phyloP scores from a whole-genome alignment of 2,888 invertebrate species.

The Proisotoma minuta region DNA sequence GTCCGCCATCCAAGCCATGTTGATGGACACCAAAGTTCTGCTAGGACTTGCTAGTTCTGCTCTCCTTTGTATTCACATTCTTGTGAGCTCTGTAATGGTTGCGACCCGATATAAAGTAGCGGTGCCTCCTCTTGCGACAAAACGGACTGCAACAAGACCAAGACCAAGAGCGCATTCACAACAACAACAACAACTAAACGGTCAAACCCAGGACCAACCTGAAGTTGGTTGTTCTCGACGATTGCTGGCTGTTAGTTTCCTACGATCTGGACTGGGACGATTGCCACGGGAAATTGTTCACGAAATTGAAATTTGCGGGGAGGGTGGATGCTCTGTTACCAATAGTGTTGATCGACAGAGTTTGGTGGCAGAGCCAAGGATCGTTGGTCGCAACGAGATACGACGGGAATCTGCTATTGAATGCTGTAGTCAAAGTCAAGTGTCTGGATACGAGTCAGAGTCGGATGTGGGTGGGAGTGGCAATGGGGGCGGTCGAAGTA shows the following conservation, averaged over 20 bases:
- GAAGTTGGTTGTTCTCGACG: no score
- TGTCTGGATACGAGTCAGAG: slow-evolving; percentile 51
- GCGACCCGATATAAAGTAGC: slow-evolving; percentile 42
- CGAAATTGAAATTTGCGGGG: slow-evolving; percentile 36
- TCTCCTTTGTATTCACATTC: slow-evolving; percentile 44
- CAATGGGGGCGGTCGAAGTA: no score
- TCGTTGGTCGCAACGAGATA: no score
- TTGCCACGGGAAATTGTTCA: slow-evolving; percentile 40
- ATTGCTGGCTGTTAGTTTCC: slow-evolving; percentile 42
- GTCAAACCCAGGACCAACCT: no score
- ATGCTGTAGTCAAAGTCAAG: slow-evolving; percentile 44
- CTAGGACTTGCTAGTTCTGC: slow-evolving; percentile 38
- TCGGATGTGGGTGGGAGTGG: slow-evolving; percentile 50
- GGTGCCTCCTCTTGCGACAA: slow-evolving; percentile 20
- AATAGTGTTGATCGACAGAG: slow-evolving; percentile 18
- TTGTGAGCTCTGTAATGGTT: slow-evolving; percentile 43
- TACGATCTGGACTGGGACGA: slow-evolving; percentile 42
- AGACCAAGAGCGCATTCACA: slow-evolving; percentile 15
- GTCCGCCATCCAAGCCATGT: slow-evolving; percentile 39
- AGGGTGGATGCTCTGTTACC: no score
- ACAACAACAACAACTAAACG: no score
- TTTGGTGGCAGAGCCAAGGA: no score
- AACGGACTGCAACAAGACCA: slow-evolving; percentile 34
- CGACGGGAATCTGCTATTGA: slow-evolving; percentile 41
- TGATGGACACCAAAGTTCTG: slow-evolving; percentile 45